Evolutionary conservation across 2,113 vertebrate genomes (phyloP), one percentile per base, ranked within the genome.

Genomic region (Falcunculus frontatus): DNA sequence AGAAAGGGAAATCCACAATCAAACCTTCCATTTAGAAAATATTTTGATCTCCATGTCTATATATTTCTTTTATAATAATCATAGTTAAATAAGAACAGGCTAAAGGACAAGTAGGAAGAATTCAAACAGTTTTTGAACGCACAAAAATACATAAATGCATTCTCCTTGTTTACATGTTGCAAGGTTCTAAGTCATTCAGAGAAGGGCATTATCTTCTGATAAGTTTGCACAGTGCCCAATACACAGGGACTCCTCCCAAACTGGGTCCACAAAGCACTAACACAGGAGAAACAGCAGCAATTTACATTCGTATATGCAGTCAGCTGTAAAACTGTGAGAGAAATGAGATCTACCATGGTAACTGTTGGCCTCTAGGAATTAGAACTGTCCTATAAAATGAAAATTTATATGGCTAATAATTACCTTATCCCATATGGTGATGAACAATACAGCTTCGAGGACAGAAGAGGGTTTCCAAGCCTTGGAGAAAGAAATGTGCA

Each of bases 371-470:
- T 92, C 57, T 65, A 94, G 69, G 81, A 97, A 89, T 93, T 89
- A 90, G 26, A 97, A 82, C 69, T 93, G 93, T 86, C 90, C 90
- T 87, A 94, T 92, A 95, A 96, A 96, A 93, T 84, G 60, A 93
- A 87, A 95, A 96, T 96, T 95, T 96, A 96, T 95, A 89, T 33
- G 39, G 78, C 83, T 96, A 96, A 96, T 96, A 94, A 96, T 95
- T 96, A 91, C 88, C 79, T 95, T 95, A 95, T 68, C 62, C 90
- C 95, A 89, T 95, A 95, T 32, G 69, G 79, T 8, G 11, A 93
- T 53, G 88, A 90, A 89, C 73, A 84, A 89, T 69, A 60, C 56
- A 53, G 64, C 88, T 90, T 41, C 0, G 49, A 95, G 73, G 84
- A 70, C 80, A 94, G 79, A 84, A 75, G 49, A 78, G 89, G 69